Percentiles rank a stretch among this genome's conserved stretches.
Conservation (phyloP, 2,113 vertebrate species). For the Anas platyrhynchos region DNA sequence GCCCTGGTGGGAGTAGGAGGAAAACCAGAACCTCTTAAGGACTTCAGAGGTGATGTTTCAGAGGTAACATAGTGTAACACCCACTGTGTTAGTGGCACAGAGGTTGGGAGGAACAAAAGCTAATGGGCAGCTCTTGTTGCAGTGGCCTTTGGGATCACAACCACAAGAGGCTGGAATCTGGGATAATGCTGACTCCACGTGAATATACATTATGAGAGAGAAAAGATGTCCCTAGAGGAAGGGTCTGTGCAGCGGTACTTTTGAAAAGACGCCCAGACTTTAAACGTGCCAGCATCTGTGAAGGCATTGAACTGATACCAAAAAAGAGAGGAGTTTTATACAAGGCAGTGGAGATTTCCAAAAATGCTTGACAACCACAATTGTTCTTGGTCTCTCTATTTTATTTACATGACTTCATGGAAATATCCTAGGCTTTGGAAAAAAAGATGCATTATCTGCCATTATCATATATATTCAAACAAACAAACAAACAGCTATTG, state of each 20-base stretch:
- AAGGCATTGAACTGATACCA: not conserved
- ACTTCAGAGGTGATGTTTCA: not conserved
- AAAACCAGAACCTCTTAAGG: not conserved
- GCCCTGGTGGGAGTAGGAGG: rapidly evolving
- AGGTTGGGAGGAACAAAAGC: not conserved
- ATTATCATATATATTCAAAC: not conserved
- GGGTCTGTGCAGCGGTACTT: not conserved
- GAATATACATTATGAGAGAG: not conserved
- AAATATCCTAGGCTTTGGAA: not conserved
- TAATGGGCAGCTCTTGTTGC: rapidly evolving
- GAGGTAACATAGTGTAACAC: not conserved
- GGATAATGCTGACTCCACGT: not conserved
- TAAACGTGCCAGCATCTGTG: not conserved
- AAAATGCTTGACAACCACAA: not conserved
- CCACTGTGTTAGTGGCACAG: not conserved
- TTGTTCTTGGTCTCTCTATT: not conserved
- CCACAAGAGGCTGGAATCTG: not conserved
- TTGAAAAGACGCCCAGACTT: not conserved
- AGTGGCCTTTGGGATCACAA: not conserved
- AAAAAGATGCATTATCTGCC: not conserved
- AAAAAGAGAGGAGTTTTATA: not conserved
- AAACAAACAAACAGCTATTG: constrained; percentile 13
- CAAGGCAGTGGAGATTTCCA: not conserved
- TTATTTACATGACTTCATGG: not conserved
- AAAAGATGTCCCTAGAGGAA: not conserved